A percentile compares a stretch with the other conserved stretches of the same genome.
Evolutionary conservation across 2,113 vertebrate genomes (phyloP).

Genomic region (Chaenogobius annularis): DNA sequence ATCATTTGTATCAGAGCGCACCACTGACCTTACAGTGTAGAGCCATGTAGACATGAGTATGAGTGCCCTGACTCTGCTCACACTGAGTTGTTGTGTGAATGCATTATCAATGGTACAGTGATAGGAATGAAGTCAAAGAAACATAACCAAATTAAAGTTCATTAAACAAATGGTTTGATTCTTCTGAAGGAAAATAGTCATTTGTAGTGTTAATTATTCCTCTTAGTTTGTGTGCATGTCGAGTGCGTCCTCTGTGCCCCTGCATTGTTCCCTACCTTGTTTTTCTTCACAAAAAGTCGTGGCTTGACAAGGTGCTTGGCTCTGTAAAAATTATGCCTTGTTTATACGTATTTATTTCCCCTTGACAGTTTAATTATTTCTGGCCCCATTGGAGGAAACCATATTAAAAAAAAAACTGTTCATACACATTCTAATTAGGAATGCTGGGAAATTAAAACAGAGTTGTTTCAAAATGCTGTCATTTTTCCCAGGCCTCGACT

Average conservation of each 20-base stretch:
- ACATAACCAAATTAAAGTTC: not conserved
- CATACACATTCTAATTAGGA: constrained; percentile 76
- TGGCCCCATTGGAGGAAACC: constrained; percentile 72
- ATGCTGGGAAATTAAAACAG: constrained; percentile 78
- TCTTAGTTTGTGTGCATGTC: constrained; percentile 21
- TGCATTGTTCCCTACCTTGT: constrained; percentile 69
- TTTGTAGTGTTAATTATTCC: not conserved
- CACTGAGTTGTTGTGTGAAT: constrained; percentile 3
- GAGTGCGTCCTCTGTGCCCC: constrained; percentile 66
- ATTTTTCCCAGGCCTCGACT: constrained; percentile 65
- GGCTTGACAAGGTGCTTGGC: constrained; percentile 73
- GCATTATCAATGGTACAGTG: not conserved
- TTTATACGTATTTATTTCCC: constrained; percentile 77
- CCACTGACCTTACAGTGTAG: constrained; percentile 61
- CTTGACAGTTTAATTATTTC: constrained; percentile 79
- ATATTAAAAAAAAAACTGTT: constrained; percentile 73
- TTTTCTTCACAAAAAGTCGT: constrained; percentile 73
- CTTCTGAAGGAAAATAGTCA: not conserved
- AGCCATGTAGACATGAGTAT: constrained; percentile 51
- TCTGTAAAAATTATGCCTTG: constrained; percentile 75
- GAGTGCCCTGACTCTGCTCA: not conserved
- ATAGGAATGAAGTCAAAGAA: not conserved
- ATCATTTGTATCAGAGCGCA: constrained; percentile 71
- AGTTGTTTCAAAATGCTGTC: constrained; percentile 79
- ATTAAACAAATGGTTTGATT: not conserved